Evolutionary conservation across 2,113 vertebrate species (phyloP), one percentile per base, ranked within the genome.

Genomic region (Semicossyphus pulcher): DNA sequence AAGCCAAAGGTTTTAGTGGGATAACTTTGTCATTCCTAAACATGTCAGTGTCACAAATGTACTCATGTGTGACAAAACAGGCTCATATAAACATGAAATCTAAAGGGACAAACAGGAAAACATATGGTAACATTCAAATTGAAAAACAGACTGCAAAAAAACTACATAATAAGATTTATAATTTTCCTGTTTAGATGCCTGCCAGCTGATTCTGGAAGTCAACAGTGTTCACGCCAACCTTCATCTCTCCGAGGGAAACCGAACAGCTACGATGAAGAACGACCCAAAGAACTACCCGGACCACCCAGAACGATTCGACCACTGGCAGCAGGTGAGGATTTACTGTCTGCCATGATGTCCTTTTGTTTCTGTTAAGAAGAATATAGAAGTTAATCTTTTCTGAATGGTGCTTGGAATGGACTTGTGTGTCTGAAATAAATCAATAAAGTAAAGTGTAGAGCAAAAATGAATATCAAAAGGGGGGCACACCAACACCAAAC

Each of bases 271-370:
- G 0, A 91, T 93, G 93, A 92, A 71, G 86, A 91, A 9, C 21
- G 91, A 92, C 20, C 75, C 72, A 0, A 91, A 86, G 68, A 73
- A 87, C 25, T 94, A 94, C 68, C 91, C 93, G 0, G 85, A 92
- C 1, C 91, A 94, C 62, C 88, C 86, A 2, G 92, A 93, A 1
- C 78, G 93, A 39, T 95, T 94, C 5, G 87, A 94, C 60, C 87
- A 92, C 76, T 95, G 94, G 94, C 93, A 94, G 76, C 93, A 95
- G 86, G 92, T 93, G 44, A 85, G 78, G 31, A 34, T 59, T 64
- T 45, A 60, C 6, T 32, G 4, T 2, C 7, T 11, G 0, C 4
- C 5, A n/a, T 1, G 5, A 20, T 31, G 9, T 47, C 0, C 53
- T 18, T 49, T 32, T 32, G 14, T 44, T 4, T 11, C 15, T 39